Evolutionary conservation across 2,113 vertebrate species (phyloP).

Genomic region (Sarotherodon lohbergeri): DNA sequence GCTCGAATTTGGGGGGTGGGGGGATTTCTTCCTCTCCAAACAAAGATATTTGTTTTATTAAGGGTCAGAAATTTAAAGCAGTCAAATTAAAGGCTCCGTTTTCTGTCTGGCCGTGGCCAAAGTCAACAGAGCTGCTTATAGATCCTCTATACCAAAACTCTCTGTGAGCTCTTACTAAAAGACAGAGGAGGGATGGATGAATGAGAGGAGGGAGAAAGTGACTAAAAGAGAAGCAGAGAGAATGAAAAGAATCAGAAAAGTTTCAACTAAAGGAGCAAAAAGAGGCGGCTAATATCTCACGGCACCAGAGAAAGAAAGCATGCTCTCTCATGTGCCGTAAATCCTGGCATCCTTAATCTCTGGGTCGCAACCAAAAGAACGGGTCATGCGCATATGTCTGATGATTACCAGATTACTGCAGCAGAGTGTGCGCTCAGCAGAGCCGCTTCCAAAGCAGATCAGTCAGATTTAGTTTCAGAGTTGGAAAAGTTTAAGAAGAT

Average conservation of each 20-base stretch:
- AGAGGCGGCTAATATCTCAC: slow-evolving; percentile 17
- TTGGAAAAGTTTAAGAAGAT: slow-evolving; percentile 27
- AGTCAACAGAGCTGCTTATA: slow-evolving; percentile 71
- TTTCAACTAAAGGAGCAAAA: neutral
- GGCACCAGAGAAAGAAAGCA: slow-evolving; percentile 15
- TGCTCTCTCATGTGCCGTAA: slow-evolving; percentile 2
- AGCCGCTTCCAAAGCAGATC: slow-evolving; percentile 4
- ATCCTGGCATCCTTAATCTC: slow-evolving; percentile 32
- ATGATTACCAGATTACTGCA: slow-evolving; percentile 49
- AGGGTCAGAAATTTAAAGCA: slow-evolving; percentile 67
- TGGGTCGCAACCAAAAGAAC: slow-evolving; percentile 3
- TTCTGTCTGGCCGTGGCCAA: slow-evolving; percentile 67
- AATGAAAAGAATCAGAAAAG: neutral
- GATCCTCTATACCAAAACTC: slow-evolving; percentile 62
- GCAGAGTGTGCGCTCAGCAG: neutral
- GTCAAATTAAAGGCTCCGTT: slow-evolving; percentile 75
- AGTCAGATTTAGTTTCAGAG: slow-evolving; percentile 40
- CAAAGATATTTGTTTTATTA: slow-evolving; percentile 80
- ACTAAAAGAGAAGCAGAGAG: slow-evolving; percentile 3
- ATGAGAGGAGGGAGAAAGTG: slow-evolving; percentile 10
- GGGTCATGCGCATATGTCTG: slow-evolving; percentile 12
- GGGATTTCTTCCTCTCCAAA: slow-evolving; percentile 71
- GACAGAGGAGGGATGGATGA: neutral
- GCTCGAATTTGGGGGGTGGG: slow-evolving; percentile 11
- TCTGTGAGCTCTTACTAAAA: slow-evolving; percentile 41